Conservation (phyloP, 2,888 invertebrate genomes). For the Gerris lacustris region DNA sequence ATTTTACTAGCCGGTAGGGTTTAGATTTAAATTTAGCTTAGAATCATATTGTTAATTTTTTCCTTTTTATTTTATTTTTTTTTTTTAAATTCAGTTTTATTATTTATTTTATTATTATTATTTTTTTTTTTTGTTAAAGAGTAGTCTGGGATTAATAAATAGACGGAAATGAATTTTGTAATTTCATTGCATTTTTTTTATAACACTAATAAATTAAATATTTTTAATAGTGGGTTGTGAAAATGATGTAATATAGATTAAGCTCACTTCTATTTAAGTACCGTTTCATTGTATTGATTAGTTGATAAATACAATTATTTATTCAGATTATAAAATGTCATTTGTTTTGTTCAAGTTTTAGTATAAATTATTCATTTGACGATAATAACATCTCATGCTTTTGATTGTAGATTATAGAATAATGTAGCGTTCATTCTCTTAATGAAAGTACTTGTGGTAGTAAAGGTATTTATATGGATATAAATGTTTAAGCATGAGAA, state of each 20-base stretch:
- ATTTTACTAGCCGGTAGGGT: constrained; percentile 29
- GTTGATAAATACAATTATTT: too few species aligned
- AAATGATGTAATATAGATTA: background rate
- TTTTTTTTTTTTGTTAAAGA: background rate
- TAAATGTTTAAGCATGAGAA: background rate
- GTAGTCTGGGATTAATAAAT: background rate
- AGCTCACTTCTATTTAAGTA: background rate
- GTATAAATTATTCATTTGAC: background rate
- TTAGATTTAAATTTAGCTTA: constrained; percentile 32
- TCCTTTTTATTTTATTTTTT: background rate
- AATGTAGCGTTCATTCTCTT: too few species aligned
- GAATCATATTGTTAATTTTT: constrained; percentile 29
- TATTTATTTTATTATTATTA: background rate
- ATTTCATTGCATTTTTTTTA: too few species aligned
- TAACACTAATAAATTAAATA: too few species aligned
- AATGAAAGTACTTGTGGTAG: too few species aligned
- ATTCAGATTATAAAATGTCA: too few species aligned
- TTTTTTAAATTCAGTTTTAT: background rate
- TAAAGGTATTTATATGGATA: too few species aligned
- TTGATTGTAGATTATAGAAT: too few species aligned
- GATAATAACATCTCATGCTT: background rate
- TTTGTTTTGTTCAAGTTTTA: too few species aligned
- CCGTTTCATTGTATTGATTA: too few species aligned
- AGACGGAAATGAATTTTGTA: too few species aligned
- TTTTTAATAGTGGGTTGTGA: background rate